These are phyloP conservation scores for Spodoptera picta DNA, from an alignment of 2,888 invertebrate genomes.

Conservation along the genomic window DNA sequence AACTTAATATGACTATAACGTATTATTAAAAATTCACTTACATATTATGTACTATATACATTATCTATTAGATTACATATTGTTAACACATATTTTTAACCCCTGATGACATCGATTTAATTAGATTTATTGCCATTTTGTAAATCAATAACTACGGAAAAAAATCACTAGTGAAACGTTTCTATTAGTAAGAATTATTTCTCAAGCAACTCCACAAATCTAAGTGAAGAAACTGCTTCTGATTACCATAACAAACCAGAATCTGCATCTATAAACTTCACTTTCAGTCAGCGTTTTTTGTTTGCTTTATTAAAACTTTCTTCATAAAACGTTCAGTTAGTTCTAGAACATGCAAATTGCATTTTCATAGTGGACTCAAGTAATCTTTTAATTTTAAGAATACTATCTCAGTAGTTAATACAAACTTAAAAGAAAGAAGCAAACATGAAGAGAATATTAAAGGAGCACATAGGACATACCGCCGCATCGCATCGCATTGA, in stretches of 20 bases:
- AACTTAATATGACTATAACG: too few species aligned
- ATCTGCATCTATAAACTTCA: slow-evolving; percentile 58
- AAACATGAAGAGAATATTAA: too few species aligned
- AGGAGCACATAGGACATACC: too few species aligned
- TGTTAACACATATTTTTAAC: too few species aligned
- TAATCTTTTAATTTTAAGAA: too few species aligned
- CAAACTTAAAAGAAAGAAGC: too few species aligned
- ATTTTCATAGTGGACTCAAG: slow-evolving; percentile 29
- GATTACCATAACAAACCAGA: slow-evolving; percentile 57
- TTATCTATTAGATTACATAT: too few species aligned
- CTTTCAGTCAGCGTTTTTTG: slow-evolving; percentile 32
- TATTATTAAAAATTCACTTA: too few species aligned
- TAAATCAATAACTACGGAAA: not conserved
- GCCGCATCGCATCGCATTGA: too few species aligned
- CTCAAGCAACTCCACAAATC: slow-evolving; percentile 10
- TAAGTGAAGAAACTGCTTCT: slow-evolving; percentile 36
- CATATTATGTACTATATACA: too few species aligned
- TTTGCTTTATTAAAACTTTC: slow-evolving; percentile 48
- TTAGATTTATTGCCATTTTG: not conserved
- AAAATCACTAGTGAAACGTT: not conserved
- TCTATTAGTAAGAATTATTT: slow-evolving; percentile 16
- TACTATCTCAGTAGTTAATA: too few species aligned
- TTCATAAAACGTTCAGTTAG: slow-evolving; percentile 44
- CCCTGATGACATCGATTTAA: too few species aligned
- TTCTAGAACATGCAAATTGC: slow-evolving; percentile 37